Percentiles rank a stretch among this genome's conserved stretches.
Evolutionary conservation across 2,113 vertebrate genomes (phyloP).

Genomic region (Lophius piscatorius): DNA sequence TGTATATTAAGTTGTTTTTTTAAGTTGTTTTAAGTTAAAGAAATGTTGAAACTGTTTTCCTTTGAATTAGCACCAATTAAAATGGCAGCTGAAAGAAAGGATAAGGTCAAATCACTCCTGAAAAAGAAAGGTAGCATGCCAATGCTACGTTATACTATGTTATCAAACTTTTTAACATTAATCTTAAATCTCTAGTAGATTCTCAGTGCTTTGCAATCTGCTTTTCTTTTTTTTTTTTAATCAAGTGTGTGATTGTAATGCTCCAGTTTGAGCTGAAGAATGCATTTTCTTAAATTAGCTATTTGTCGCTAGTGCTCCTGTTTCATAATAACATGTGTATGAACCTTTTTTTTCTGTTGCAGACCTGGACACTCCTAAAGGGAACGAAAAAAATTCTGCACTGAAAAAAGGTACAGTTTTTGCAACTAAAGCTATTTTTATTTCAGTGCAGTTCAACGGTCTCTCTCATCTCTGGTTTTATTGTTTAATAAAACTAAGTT

Average conservation of each 20-base stretch:
- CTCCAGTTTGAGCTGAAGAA: background rate
- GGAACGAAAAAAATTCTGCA: conserved; percentile 50
- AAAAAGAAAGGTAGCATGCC: conserved; percentile 57
- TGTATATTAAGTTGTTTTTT: background rate
- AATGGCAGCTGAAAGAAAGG: conserved; percentile 28
- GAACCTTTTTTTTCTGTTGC: conserved; percentile 17
- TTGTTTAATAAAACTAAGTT: too few species aligned
- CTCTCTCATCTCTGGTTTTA: too few species aligned
- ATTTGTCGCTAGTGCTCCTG: background rate
- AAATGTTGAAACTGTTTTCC: background rate
- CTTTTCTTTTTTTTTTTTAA: too few species aligned
- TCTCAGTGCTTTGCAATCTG: too few species aligned
- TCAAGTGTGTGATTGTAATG: background rate
- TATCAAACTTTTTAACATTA: too few species aligned
- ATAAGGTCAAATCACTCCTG: conserved; percentile 36
- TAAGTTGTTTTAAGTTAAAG: background rate
- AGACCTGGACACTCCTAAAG: conserved; percentile 52
- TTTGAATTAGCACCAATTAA: conserved; percentile 34
- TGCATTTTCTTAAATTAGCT: background rate
- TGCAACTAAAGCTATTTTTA: too few species aligned
- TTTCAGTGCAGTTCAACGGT: too few species aligned
- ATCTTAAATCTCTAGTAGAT: background rate
- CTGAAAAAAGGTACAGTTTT: conserved; percentile 61
- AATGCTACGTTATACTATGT: too few species aligned
- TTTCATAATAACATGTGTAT: background rate